Evolutionary conservation across 2,797 vertebrate genomes (phyloP), one percentile per base, ranked within the genome.

Genomic region (Aplochiton taeniatus): DNA sequence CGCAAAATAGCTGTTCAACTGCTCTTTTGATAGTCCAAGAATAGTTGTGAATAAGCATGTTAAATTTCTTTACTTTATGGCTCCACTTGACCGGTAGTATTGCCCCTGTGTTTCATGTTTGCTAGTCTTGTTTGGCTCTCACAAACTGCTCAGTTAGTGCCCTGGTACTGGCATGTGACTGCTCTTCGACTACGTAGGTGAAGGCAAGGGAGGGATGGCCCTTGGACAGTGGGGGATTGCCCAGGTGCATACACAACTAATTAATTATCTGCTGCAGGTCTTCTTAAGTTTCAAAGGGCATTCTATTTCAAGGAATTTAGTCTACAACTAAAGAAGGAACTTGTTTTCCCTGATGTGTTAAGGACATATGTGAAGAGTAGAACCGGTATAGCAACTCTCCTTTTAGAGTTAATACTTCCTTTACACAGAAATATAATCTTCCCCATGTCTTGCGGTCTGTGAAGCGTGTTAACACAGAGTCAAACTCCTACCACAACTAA

Each of bases 351-450:
- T n/a, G n/a, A 48, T 48, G 46, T 48, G 31, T 31, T 31, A n/a
- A n/a, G n/a, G 31, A 31, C 31, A 31, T 31, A 3, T 2, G 1
- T 2, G 11, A 43, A 16, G 4, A 51, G 66, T 66, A 12, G 4
- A 62, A 68, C 17, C 55, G 65, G 55, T 43, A 59, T 61, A 20
- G 69, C 52, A 73, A 71, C 31, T 51, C 6, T 6, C 14, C 72
- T 78, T 78, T 74, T 61, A 43, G 19, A 62, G 52, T 78, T 83
- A 68, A 70, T 85, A 72, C 55, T 88, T 90, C 87, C 88, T 89
- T 82, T 55, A 52, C 18, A 0, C 7, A 16, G 20, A 8, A 46
- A 9, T 19, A 16, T n/a, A n/a, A n/a, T 8, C 42, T 20, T 10
- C 2, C n/a, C 43, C 13, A 13, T 49, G 4, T 50, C 46, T n/a